Base-by-base conservation (phyloP, 1,140 invertebrate genomes). In the Brachionus paranguensis region DNA sequence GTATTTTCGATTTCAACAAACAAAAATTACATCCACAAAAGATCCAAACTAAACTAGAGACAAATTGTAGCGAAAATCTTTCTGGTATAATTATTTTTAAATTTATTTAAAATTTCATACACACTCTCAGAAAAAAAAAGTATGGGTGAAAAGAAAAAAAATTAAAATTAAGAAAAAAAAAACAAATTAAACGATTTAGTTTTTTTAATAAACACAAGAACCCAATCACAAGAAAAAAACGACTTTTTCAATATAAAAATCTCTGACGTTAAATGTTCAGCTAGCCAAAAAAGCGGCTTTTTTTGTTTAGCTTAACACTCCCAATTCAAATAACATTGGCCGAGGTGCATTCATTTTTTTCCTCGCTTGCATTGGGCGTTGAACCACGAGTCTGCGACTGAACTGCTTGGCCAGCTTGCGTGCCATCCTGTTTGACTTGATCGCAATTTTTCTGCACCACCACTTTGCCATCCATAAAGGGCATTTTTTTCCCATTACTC, bases 251-350 rank as follows among this genome's bases (percentile, higher is more conserved):
- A 68, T 12, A 29, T 27, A 68, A 68, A 68, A 68, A 68, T 68
- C 65, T 68, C 65, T 68, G 27, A 41, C 53, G 14, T 60, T 8
- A 60, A 24, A 60, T 60, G 33, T 41, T 68, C 29, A 41, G 33
- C 65, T 68, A 65, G 14, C 12, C 7, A 68, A 72, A 72, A 72
- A 72, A 72, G 68, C 68, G 68, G 68, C 41, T 72, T 43, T 41
- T 41, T 37, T 72, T 45, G 11, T 72, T 7, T 43, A 72, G 41
- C 17, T 43, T 24, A 10, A 27, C 53, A 60, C 10, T 1, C 0
- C 53, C 53, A 60, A 60, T 10, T 60, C 53, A 60, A 60, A 60
- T 60, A 8, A 60, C 53, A 60, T 27, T 60, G 20, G 53, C 17
- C 29, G 29, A 33, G 20, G 17, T 60, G 20, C 53, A 60, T 24